phyloP scores from a whole-genome alignment of 2,888 invertebrate genomes.

The Nymphalis polychloros region DNA sequence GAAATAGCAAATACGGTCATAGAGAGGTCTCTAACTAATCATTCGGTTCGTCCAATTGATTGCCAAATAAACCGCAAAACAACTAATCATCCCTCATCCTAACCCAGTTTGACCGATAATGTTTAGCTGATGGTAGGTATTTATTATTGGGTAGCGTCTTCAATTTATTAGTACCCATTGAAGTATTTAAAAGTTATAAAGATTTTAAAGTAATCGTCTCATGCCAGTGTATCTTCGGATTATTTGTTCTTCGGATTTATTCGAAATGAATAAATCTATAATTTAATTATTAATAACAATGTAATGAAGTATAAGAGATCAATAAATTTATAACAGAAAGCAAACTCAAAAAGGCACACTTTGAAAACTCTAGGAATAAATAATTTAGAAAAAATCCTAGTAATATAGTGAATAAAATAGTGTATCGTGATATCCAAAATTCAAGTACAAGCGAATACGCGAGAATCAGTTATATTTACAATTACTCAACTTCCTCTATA shows the following conservation, averaged over 20 bases:
- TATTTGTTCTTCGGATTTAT: too few species aligned
- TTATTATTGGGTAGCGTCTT: slow-evolving; percentile 54
- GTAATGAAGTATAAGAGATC: too few species aligned
- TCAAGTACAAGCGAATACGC: background rate
- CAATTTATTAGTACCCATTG: slow-evolving; percentile 64
- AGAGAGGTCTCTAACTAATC: slow-evolving; percentile 56
- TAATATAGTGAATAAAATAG: too few species aligned
- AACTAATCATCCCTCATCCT: slow-evolving; percentile 62
- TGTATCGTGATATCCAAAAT: too few species aligned
- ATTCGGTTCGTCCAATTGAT: slow-evolving; percentile 56
- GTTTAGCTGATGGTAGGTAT: slow-evolving; percentile 64
- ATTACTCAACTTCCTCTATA: slow-evolving; percentile 61
- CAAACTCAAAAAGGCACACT: too few species aligned
- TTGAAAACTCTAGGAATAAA: too few species aligned
- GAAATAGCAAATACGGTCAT: background rate
- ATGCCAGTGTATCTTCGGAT: too few species aligned
- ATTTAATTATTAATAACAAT: too few species aligned
- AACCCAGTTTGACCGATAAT: slow-evolving; percentile 46
- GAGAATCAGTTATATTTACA: slow-evolving; percentile 9
- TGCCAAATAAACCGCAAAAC: slow-evolving; percentile 61
- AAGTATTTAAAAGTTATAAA: background rate
- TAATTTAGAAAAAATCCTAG: too few species aligned
- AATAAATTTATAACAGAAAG: too few species aligned
- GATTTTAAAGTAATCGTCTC: too few species aligned
- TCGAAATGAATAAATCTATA: too few species aligned